Percentiles rank a stretch among this genome's conserved stretches.
phyloP scores from a whole-genome alignment of 2,113 vertebrate genomes.

The Malurus cyaneus region DNA sequence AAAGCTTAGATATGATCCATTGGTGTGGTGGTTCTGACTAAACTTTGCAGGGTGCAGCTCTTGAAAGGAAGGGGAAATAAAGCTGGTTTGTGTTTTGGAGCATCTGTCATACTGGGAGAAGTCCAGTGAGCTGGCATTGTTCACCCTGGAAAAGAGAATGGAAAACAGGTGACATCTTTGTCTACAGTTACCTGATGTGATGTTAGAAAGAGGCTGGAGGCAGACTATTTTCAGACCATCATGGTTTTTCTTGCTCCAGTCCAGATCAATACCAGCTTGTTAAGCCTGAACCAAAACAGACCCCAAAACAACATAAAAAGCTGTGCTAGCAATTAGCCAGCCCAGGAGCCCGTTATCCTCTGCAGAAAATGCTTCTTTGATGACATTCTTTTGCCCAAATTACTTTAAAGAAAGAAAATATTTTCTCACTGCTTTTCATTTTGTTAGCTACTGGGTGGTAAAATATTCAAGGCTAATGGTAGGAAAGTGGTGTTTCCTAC shows the following conservation, averaged over 20 bases:
- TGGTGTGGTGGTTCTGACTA: not conserved
- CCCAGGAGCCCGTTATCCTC: not conserved
- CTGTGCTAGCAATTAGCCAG: not conserved
- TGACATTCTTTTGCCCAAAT: not conserved
- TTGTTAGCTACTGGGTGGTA: not conserved
- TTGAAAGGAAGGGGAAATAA: not conserved
- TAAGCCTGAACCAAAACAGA: not conserved
- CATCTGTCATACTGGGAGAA: not conserved
- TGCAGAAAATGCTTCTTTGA: not conserved
- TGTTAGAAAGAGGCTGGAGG: not conserved
- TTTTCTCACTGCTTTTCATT: not conserved
- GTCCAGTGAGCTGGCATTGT: not conserved
- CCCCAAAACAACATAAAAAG: not conserved
- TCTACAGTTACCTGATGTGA: not conserved
- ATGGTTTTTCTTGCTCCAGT: not conserved
- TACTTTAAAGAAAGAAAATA: not conserved
- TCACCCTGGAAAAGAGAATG: not conserved
- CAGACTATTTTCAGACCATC: not conserved
- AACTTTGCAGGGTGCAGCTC: not conserved
- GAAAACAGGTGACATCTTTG: not conserved
- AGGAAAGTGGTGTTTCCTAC: not conserved
- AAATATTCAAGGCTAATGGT: not conserved
- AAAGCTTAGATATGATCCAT: not conserved
- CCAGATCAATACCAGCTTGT: rapidly evolving
- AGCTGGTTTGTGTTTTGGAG: not conserved